Conservation (phyloP, 2,113 vertebrate genomes). For the Dasyurus viverrinus region DNA sequence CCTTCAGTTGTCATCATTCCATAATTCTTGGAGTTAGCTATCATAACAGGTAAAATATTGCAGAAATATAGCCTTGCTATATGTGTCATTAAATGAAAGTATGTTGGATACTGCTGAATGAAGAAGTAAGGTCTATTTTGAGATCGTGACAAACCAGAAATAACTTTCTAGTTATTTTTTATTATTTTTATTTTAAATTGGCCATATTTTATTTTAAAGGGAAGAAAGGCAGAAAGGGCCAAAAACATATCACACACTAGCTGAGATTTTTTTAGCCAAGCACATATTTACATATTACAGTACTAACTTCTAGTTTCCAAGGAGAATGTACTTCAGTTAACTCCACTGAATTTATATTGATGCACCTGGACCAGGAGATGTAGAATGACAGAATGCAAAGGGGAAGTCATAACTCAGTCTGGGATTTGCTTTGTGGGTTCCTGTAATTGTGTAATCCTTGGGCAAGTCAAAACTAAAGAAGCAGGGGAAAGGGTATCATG, state of each 20-base stretch:
- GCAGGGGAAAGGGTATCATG: neutral
- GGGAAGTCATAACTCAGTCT: conserved; percentile 46
- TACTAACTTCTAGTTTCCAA: conserved; percentile 53
- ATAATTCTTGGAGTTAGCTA: neutral
- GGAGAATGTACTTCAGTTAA: conserved; percentile 60
- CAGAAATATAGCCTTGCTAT: neutral
- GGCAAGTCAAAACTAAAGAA: conserved; percentile 45
- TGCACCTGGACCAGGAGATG: neutral
- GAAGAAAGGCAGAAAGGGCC: conserved; percentile 61
- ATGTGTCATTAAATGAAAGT: neutral
- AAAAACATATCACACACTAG: conserved; percentile 68
- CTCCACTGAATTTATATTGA: neutral
- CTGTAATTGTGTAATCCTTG: neutral
- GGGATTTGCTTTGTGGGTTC: neutral
- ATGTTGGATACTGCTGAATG: neutral
- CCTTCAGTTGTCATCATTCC: neutral
- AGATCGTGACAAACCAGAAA: neutral
- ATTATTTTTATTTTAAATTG: conserved; percentile 45
- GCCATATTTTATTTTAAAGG: conserved; percentile 46
- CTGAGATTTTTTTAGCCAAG: conserved; percentile 77
- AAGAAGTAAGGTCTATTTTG: neutral
- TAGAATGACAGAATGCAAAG: conserved; percentile 35
- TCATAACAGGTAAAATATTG: neutral
- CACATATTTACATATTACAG: conserved; percentile 65
- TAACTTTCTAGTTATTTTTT: conserved; percentile 43